These are phyloP conservation scores for Diorhabda elongata DNA, from an alignment of 1,140 invertebrate species.

Conservation along the genomic window DNA sequence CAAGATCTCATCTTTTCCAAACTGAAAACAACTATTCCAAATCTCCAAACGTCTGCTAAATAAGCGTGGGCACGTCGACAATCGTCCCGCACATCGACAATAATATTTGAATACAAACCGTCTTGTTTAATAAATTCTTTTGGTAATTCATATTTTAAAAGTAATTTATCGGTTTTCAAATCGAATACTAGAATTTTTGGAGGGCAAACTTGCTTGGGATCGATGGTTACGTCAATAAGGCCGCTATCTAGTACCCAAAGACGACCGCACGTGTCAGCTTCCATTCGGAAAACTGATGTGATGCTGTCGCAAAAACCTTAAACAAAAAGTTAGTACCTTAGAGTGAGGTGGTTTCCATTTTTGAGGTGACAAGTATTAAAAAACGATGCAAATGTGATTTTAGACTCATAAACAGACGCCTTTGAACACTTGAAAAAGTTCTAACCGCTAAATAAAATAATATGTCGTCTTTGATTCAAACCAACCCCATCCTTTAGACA, in stretches of 20 bases:
- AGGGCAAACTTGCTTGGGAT: constrained; percentile 65
- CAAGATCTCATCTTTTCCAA: constrained; percentile 63
- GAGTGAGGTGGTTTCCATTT: too few species aligned
- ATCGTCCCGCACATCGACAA: constrained; percentile 61
- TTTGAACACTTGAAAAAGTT: too few species aligned
- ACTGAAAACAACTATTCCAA: constrained; percentile 52
- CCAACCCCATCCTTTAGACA: too few species aligned
- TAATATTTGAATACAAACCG: constrained; percentile 69
- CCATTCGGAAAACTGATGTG: constrained; percentile 73
- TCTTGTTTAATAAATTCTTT: constrained; percentile 64
- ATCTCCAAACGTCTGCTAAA: constrained; percentile 67
- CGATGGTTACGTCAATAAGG: constrained; percentile 64
- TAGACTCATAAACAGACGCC: too few species aligned
- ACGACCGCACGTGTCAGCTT: constrained; percentile 63
- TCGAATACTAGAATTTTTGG: constrained; percentile 73
- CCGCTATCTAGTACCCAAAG: constrained; percentile 77
- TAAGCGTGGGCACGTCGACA: constrained; percentile 68
- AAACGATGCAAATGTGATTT: too few species aligned
- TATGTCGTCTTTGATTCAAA: too few species aligned
- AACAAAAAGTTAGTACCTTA: background rate
- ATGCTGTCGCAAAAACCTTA: constrained; percentile 56
- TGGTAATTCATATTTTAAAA: constrained; percentile 62
- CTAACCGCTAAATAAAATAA: too few species aligned
- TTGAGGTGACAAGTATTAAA: too few species aligned
- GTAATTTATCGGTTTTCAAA: constrained; percentile 57